A percentile compares a stretch with the other conserved stretches of the same genome.
Evolutionary conservation across 35 echinoderm and acorn worm species (phyloP).

Genomic region (Apostichopus japonicus): DNA sequence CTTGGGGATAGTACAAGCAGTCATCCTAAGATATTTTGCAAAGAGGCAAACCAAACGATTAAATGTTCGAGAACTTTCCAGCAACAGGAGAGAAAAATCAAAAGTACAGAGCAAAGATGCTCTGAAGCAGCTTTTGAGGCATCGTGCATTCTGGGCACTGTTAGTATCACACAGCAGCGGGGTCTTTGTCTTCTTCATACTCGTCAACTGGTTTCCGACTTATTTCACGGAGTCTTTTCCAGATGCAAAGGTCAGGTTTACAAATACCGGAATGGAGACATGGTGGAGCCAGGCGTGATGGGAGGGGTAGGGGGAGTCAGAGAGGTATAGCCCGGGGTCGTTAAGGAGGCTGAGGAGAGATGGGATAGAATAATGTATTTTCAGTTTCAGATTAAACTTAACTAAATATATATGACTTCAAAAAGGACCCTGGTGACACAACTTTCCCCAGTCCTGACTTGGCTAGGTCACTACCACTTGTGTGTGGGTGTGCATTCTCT

Average conservation of each 20-base stretch:
- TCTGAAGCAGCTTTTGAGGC: constrained; percentile 29
- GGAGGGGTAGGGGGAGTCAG: too few relatives aligned
- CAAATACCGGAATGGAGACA: too few relatives aligned
- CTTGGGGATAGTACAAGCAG: constrained; percentile 58
- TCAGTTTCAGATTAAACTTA: neutral
- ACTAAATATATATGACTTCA: too few relatives aligned
- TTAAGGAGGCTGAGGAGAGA: too few relatives aligned
- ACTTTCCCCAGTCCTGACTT: too few relatives aligned
- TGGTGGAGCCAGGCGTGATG: too few relatives aligned
- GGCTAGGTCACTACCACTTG: too few relatives aligned
- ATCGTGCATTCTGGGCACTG: constrained; percentile 66
- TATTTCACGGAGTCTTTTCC: constrained; percentile 84
- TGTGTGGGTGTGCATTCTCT: too few relatives aligned
- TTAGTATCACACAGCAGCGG: constrained; percentile 59
- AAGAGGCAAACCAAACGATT: constrained; percentile 66
- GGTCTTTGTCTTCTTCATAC: constrained; percentile 73
- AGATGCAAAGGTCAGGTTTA: constrained; percentile 65
- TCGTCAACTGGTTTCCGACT: constrained; percentile 78
- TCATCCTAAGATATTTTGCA: constrained; percentile 48
- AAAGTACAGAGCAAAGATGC: constrained; percentile 1
- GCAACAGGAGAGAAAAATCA: constrained; percentile 39
- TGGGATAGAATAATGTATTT: too few relatives aligned
- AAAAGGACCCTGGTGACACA: too few relatives aligned
- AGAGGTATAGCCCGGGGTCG: too few relatives aligned
- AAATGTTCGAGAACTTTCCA: constrained; percentile 45